Percentiles rank a stretch among this genome's conserved stretches.
Conservation (phyloP, 2,113 vertebrate genomes). For the Carollia perspicillata region DNA sequence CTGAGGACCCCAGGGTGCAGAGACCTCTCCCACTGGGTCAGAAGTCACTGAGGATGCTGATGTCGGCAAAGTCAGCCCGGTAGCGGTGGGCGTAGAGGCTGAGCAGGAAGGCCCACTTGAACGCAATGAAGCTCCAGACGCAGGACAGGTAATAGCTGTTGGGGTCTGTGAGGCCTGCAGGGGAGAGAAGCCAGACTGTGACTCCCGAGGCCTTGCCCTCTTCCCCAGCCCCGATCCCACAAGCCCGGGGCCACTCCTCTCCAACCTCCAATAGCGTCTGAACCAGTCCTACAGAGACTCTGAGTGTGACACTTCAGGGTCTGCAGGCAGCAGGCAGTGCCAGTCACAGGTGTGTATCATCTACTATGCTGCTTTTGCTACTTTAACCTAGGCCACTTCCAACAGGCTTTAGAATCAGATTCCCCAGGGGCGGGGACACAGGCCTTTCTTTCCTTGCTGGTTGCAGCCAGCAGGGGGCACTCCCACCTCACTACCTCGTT, state of each 20-base stretch:
- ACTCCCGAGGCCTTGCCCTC: not conserved
- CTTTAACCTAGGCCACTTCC: not conserved
- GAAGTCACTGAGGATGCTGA: slow-evolving; percentile 96
- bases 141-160: slow-evolving; percentile 90
- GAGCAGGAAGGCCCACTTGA: slow-evolving; percentile 93
- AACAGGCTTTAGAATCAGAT: not conserved
- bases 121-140: slow-evolving; percentile 92
- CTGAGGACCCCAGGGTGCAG: not conserved
- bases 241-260: not conserved
- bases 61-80: slow-evolving; percentile 92
- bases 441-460: not conserved
- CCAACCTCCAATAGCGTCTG: not conserved
- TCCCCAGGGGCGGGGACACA: not conserved
- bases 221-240: not conserved
- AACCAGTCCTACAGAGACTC: not conserved
- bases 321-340: not conserved
- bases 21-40: slow-evolving; percentile 67
- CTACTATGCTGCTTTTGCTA: not conserved
- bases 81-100: slow-evolving; percentile 87
- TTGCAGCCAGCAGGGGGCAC: slow-evolving; percentile 42
- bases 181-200: not conserved
- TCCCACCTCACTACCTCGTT: not conserved
- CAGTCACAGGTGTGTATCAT: not conserved
- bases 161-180: slow-evolving; percentile 87
- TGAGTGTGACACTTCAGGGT: not conserved